phyloP scores from a whole-genome alignment of 2,888 invertebrate genomes.

The Habroteleia sp. region DNA sequence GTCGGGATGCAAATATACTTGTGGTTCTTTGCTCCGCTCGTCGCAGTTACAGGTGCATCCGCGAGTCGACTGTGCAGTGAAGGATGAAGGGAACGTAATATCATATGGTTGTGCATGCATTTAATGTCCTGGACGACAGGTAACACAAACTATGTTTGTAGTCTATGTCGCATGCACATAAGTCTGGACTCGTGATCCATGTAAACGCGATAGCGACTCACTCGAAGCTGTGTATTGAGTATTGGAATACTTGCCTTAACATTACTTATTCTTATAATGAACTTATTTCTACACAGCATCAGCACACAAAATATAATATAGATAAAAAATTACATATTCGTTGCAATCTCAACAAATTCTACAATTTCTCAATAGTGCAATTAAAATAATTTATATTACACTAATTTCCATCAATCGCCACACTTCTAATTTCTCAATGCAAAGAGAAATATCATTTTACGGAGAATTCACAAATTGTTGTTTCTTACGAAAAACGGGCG shows the following conservation, averaged over 20 bases:
- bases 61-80: conserved; percentile 42
- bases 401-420: too few species aligned
- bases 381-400: too few species aligned
- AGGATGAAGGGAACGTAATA: conserved; percentile 68
- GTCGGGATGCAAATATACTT: conserved; percentile 25
- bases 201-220: conserved; percentile 57
- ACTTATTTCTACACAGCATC: background rate
- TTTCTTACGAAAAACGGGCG: too few species aligned
- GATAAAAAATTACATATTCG: too few species aligned
- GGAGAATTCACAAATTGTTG: too few species aligned
- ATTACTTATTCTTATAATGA: conserved; percentile 2
- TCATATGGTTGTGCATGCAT: conserved; percentile 72
- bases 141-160: conserved; percentile 69
- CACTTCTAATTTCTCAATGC: too few species aligned
- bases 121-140: conserved; percentile 70
- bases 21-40: conserved; percentile 35
- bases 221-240: conserved; percentile 7
- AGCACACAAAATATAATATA: background rate
- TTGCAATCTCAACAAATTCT: too few species aligned
- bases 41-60: conserved; percentile 56
- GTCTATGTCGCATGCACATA: conserved; percentile 69
- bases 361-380: too few species aligned
- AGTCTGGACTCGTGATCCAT: conserved; percentile 55
- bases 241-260: conserved; percentile 16
- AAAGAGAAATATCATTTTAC: too few species aligned